Base-by-base conservation (phyloP, 1,140 invertebrate species). In the Homarus americanus region DNA sequence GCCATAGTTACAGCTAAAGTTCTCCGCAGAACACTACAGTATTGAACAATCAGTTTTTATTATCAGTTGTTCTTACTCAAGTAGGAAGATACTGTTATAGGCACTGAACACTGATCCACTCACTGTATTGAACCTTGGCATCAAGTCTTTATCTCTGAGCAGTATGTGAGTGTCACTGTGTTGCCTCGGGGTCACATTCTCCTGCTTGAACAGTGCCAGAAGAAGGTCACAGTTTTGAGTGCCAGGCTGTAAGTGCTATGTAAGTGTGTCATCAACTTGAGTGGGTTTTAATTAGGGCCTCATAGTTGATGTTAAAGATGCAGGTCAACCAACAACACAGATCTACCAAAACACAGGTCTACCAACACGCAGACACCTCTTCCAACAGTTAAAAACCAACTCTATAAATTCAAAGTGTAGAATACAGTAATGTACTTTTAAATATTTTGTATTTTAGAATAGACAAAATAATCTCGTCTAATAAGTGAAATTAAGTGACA, bases 391-490 rank as follows among this genome's bases (percentile, higher is more conserved):
- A 69, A 69, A 32, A 69, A 69, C 32, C 28, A 69, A 12, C 32
- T 79, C 40, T 79, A 44, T 79, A 49, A 79, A 15, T 41, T 36
- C 83, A 85, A 85, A 73, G 69, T 85, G 75, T 87, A 87, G 72
- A 49, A 78, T 83, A 83, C 75, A 87, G n/a, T 87, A 24, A 36
- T 87, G 73, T 79, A 80, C 53, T 79, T 79, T 85, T 79, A 66
- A 66, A 66, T 87, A 87, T 79, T 87, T 87, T 87, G 86, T 87
- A 87, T 49, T 34, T 41, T 87, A 87, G 86, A 80, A 63, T 53
- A 87, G 72, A 79, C 28, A 36, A 87, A 87, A 79, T 79, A 78
- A 83, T 80, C 86, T 87, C 86, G 85, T 87, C 85, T 69, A 87
- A 36, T 78, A 79, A 87, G 24, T 87, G 85, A 87, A 32, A 85